phyloP scores from a whole-genome alignment of 2,797 vertebrate genomes.

The Uromys caudimaculatus region DNA sequence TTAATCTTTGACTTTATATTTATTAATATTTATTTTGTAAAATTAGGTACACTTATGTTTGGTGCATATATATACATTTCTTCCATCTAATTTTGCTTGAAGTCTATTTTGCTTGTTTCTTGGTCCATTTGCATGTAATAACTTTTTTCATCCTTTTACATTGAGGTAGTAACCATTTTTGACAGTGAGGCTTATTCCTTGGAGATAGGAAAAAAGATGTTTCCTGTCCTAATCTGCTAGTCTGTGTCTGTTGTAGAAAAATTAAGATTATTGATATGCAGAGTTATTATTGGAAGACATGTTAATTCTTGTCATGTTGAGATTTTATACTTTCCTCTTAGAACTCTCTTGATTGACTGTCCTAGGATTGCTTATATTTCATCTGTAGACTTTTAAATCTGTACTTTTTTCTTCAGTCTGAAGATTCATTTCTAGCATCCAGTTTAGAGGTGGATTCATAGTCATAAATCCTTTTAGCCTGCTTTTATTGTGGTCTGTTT shows the following conservation, averaged over 20 bases:
- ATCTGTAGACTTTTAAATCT: not conserved
- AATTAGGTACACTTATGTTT: not conserved
- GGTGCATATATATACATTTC: not conserved
- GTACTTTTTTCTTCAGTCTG: not conserved
- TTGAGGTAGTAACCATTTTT: not conserved
- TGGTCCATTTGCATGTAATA: not conserved
- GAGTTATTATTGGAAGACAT: not conserved
- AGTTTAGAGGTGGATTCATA: not conserved
- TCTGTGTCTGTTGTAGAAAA: not conserved
- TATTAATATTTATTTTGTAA: not conserved
- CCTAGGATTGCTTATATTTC: not conserved
- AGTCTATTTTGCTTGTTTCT: not conserved
- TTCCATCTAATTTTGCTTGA: not conserved
- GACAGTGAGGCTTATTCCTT: not conserved
- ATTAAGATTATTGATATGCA: not conserved
- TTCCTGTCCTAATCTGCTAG: not conserved
- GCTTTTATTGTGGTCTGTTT: not conserved
- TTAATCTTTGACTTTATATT: not conserved
- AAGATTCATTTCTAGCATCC: not conserved
- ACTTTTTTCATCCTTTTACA: not conserved
- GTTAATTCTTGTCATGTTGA: not conserved
- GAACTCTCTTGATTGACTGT: not conserved
- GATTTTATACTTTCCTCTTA: not conserved
- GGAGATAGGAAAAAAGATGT: not conserved
- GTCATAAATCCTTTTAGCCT: not conserved